These are phyloP conservation scores for Lasioglossum calceatum DNA, from an alignment of 2,888 invertebrate species.

Conservation along the genomic window DNA sequence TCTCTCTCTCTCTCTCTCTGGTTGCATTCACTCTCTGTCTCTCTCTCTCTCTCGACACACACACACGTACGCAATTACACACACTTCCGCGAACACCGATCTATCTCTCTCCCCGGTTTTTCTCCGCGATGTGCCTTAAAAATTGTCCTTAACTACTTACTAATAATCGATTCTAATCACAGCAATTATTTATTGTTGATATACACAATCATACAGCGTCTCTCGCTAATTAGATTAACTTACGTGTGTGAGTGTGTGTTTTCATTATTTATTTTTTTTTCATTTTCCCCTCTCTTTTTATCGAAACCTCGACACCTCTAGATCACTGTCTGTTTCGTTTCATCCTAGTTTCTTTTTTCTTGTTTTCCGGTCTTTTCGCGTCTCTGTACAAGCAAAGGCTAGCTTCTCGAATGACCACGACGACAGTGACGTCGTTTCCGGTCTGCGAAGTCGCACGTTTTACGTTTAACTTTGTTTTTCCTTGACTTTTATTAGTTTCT, in stretches of 20 bases:
- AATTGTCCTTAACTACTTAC: conserved; percentile 83
- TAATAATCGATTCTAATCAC: conserved; percentile 84
- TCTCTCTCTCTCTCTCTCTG: conserved; percentile 1
- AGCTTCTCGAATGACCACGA: conserved; percentile 53
- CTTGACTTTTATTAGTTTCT: conserved; percentile 25
- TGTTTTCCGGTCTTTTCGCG: neutral
- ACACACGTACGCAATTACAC: neutral
- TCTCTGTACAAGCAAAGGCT: conserved; percentile 59
- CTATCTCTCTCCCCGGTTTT: conserved; percentile 8
- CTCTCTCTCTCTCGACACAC: neutral
- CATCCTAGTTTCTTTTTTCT: neutral
- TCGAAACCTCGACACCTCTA: conserved; percentile 22
- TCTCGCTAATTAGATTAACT: conserved; percentile 81
- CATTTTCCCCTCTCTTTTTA: conserved; percentile 39
- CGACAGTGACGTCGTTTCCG: conserved; percentile 24
- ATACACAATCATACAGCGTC: conserved; percentile 84
- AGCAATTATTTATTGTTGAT: conserved; percentile 85
- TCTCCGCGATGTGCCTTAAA: conserved; percentile 75
- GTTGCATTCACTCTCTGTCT: neutral
- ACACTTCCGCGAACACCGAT: neutral
- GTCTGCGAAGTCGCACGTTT: neutral
- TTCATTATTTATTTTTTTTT: conserved; percentile 49
- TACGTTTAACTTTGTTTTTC: neutral
- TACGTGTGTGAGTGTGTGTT: conserved; percentile 51
- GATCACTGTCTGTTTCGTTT: neutral